These are phyloP conservation scores for Keiferia lycopersicella DNA, from an alignment of 2,888 invertebrate genomes.

Conservation along the genomic window DNA sequence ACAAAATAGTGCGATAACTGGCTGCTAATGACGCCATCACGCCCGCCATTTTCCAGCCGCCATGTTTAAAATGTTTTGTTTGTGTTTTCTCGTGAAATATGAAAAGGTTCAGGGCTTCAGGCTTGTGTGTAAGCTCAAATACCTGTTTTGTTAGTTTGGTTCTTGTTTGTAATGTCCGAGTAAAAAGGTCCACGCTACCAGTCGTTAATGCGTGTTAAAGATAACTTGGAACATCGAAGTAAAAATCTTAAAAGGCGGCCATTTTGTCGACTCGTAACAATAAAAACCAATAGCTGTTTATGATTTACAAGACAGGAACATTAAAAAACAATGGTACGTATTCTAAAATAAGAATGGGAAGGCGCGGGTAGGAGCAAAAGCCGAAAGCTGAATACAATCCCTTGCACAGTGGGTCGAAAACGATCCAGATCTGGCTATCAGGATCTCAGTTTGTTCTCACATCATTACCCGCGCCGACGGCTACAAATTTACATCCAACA, in stretches of 20 bases:
- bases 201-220: constrained; percentile 35
- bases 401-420: constrained; percentile 67
- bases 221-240: constrained; percentile 24
- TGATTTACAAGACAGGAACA: constrained; percentile 60
- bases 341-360: constrained; percentile 56
- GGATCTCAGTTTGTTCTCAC: constrained; percentile 82
- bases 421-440: constrained; percentile 78
- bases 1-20: constrained; percentile 78
- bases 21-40: constrained; percentile 72
- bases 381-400: constrained; percentile 69
- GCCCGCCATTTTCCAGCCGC: constrained; percentile 51
- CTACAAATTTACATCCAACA: constrained; percentile 82
- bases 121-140: constrained; percentile 39
- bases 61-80: constrained; percentile 74
- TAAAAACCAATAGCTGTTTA: constrained; percentile 39
- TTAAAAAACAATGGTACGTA: constrained; percentile 57
- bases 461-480: constrained; percentile 82
- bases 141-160: constrained; percentile 43
- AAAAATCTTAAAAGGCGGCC: constrained; percentile 21
- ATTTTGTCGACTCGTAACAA: constrained; percentile 24
- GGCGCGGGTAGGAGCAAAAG: constrained; percentile 51
- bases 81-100: constrained; percentile 52
- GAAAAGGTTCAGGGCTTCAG: constrained; percentile 60
- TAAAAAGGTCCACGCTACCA: constrained; percentile 28
- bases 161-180: constrained; percentile 44